These are phyloP conservation scores for Glaucomys volans DNA, from an alignment of 2,113 vertebrate genomes.

Conservation along the genomic window DNA sequence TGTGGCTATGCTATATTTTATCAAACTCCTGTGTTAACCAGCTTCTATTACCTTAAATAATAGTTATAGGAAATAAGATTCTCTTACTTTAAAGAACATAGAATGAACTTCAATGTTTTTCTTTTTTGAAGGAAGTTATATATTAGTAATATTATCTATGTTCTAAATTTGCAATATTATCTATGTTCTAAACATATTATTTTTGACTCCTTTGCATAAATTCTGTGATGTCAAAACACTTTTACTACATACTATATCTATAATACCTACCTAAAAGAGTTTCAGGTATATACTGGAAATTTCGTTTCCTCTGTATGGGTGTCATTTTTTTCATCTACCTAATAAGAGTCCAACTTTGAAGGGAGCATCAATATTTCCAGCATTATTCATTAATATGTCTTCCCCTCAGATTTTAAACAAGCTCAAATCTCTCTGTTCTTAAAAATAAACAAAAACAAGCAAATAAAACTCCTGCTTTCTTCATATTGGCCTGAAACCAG, in stretches of 20 bases:
- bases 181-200: neutral
- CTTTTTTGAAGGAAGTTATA: neutral
- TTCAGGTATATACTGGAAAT: neutral
- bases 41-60: neutral
- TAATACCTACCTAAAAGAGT: neutral
- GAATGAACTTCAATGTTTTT: no score
- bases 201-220: neutral
- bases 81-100: neutral
- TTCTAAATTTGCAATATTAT: neutral
- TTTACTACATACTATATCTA: neutral
- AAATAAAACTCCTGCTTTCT: neutral
- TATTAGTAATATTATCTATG: no score
- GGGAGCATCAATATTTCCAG: neutral
- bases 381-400: neutral
- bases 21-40: neutral
- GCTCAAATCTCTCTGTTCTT: neutral
- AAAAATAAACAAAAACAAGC: neutral
- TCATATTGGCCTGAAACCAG: neutral
- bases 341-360: neutral
- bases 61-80: neutral
- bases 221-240: neutral
- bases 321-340: neutral
- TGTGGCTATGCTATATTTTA: neutral
- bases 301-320: neutral
- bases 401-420: neutral